Evolutionary conservation across 2,888 invertebrate species (phyloP).

Genomic region (Argyresthia albistria): DNA sequence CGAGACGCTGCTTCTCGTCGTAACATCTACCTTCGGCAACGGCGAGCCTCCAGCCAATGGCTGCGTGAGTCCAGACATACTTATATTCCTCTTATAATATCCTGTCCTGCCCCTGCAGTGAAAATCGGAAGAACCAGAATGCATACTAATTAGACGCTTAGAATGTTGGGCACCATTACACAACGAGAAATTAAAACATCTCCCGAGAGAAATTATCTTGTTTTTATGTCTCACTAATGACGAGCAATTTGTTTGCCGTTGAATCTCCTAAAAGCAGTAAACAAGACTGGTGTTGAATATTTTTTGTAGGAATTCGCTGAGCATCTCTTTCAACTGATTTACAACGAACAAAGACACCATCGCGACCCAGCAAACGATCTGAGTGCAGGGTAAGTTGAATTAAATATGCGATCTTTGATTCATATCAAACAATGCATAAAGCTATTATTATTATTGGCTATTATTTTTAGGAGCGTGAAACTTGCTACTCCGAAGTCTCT

Average conservation of each 20-base stretch:
- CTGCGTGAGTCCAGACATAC: constrained; percentile 74
- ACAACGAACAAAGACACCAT: constrained; percentile 37
- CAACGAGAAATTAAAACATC: not conserved
- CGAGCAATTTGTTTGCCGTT: not conserved
- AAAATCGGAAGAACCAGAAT: too few relatives aligned
- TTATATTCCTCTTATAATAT: not conserved
- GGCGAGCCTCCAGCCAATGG: constrained; percentile 98
- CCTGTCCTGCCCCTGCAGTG: too few relatives aligned
- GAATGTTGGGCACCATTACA: too few relatives aligned
- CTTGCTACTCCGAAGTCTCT: constrained; percentile 88
- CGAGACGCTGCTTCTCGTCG: constrained; percentile 90
- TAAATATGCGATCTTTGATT: not conserved
- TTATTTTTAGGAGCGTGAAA: constrained; percentile 66
- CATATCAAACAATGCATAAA: not conserved
- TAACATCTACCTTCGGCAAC: constrained; percentile 96
- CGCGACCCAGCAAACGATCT: constrained; percentile 29
- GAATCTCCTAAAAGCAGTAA: not conserved
- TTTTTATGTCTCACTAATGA: constrained; percentile 8
- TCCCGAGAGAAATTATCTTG: constrained; percentile 2
- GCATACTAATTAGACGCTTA: too few relatives aligned
- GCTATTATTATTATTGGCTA: not conserved
- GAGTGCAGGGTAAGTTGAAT: constrained; percentile 21
- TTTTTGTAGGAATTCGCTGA: constrained; percentile 46
- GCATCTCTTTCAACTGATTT: constrained; percentile 49
- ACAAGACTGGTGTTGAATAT: not conserved